phyloP scores from a whole-genome alignment of 2,888 invertebrate genomes.

The Blera fallax region DNA sequence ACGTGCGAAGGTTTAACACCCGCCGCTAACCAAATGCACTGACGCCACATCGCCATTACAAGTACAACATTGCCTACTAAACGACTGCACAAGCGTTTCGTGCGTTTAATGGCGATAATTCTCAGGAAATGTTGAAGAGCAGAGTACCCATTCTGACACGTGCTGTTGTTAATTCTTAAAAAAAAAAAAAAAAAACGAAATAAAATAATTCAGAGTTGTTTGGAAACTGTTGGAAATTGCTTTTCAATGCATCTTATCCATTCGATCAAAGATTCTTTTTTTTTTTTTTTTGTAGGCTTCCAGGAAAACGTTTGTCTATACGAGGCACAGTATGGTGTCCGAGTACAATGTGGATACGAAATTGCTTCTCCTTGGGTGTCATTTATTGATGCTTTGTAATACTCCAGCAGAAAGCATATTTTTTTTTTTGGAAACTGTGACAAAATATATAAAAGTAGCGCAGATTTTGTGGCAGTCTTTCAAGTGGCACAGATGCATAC shows the following conservation, averaged over 20 bases:
- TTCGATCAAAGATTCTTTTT: conserved; percentile 19
- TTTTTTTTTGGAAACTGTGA: conserved; percentile 22
- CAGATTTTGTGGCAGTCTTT: conserved; percentile 27
- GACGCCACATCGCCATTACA: conserved; percentile 7
- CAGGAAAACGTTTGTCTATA: conserved; percentile 6
- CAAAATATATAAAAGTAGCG: conserved; percentile 50
- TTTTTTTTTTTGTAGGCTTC: not conserved
- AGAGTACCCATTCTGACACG: conserved; percentile 35
- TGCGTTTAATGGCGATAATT: conserved; percentile 32
- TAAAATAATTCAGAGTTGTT: conserved; percentile 14
- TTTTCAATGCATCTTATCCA: conserved; percentile 45
- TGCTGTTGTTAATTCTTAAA: conserved; percentile 45
- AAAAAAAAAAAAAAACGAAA: too few species aligned
- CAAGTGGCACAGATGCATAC: conserved; percentile 15
- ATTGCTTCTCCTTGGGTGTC: conserved; percentile 55
- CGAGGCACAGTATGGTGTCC: conserved; percentile 31
- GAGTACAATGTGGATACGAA: not conserved
- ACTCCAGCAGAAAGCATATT: conserved; percentile 25
- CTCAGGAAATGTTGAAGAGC: conserved; percentile 42
- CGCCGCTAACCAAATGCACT: conserved; percentile 26
- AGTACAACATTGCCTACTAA: conserved; percentile 7
- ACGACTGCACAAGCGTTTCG: not conserved
- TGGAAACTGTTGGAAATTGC: conserved; percentile 44
- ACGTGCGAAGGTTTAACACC: conserved; percentile 68
- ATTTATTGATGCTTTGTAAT: conserved; percentile 34